Conservation (phyloP, 2,797 vertebrate genomes). For the Siniperca scherzeri region DNA sequence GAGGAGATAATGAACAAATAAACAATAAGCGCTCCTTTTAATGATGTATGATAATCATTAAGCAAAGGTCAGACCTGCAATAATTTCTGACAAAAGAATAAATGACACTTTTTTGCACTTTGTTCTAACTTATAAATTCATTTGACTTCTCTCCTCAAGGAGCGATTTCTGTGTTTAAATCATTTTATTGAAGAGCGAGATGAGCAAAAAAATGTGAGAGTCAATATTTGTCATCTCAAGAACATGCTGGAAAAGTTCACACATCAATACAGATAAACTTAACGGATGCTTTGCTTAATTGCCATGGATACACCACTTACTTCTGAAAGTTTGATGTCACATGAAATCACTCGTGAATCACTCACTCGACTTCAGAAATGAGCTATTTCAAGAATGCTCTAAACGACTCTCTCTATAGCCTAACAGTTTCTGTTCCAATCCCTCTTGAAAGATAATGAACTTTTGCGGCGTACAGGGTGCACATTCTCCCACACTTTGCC, state of each 20-base stretch:
- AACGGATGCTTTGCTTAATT: constrained; percentile 38
- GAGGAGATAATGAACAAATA: constrained; percentile 59
- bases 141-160: background rate
- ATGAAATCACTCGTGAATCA: background rate
- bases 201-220: background rate
- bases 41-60: constrained; percentile 50
- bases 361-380: background rate
- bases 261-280: constrained; percentile 31
- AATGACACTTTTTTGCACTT: background rate
- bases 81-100: constrained; percentile 12
- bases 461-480: constrained; percentile 30
- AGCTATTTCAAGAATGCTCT: constrained; percentile 6
- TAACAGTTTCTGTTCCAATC: constrained; percentile 18
- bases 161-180: constrained; percentile 40
- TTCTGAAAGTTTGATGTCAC: constrained; percentile 22
- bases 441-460: constrained; percentile 58
- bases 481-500: constrained; percentile 61
- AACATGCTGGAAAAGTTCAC: constrained; percentile 33
- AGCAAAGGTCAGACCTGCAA: constrained; percentile 40
- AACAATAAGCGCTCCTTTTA: constrained; percentile 36
- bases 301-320: constrained; percentile 1
- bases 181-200: background rate
- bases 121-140: constrained; percentile 25
- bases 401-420: background rate
- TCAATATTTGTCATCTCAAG: constrained; percentile 46